Evolutionary conservation across 2,888 invertebrate genomes (phyloP).

Genomic region (Cybosia mesomella): DNA sequence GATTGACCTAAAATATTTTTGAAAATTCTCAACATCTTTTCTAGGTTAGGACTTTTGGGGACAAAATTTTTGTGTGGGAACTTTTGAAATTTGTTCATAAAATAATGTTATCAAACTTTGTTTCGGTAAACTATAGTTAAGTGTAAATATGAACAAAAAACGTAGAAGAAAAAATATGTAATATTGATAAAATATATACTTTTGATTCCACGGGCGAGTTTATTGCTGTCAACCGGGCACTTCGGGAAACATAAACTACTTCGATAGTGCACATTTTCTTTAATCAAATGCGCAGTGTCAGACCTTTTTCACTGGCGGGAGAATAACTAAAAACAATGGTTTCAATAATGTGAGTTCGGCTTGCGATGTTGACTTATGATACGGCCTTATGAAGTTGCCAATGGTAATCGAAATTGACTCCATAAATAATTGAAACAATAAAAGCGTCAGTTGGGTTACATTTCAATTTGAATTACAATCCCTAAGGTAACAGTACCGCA

Average conservation of each 20-base stretch:
- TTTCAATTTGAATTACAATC: conserved; percentile 46
- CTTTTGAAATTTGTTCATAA: not conserved
- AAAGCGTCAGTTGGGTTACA: conserved; percentile 34
- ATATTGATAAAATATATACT: not conserved
- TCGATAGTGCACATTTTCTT: not conserved
- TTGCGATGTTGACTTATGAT: conserved; percentile 32
- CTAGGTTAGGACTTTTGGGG: not conserved
- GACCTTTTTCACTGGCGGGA: conserved; percentile 2
- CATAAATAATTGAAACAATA: conserved; percentile 41
- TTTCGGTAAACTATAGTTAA: not conserved
- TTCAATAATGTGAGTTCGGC: conserved; percentile 35
- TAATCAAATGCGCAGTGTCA: conserved; percentile 4
- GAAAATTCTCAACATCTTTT: not conserved
- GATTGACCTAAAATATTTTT: conserved; percentile 21
- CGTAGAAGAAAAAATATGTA: not conserved
- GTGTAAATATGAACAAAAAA: not conserved
- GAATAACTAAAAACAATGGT: conserved; percentile 14
- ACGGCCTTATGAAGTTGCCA: conserved; percentile 36
- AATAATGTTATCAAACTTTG: not conserved
- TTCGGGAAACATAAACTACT: not conserved
- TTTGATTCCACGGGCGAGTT: not conserved
- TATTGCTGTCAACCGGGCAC: not conserved
- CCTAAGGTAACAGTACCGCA: conserved; percentile 37
- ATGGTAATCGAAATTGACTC: conserved; percentile 38
- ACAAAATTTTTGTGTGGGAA: not conserved